Evolutionary conservation across 2,113 vertebrate genomes (phyloP).

Genomic region (Pitta sordida): DNA sequence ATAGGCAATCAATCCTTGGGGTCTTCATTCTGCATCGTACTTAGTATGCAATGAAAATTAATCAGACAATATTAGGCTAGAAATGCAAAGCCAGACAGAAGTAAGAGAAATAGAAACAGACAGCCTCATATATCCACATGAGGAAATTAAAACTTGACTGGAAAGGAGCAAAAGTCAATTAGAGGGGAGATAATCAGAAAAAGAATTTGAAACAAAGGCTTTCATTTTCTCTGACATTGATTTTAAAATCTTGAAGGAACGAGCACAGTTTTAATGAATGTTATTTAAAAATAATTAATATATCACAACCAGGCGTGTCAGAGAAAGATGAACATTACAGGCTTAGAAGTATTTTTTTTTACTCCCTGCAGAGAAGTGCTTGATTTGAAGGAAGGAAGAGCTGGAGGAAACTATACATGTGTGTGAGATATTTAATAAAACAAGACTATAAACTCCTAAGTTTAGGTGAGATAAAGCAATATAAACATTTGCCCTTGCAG

Average conservation of each 20-base stretch:
- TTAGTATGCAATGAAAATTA: background rate
- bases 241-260: constrained; percentile 24
- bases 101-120: background rate
- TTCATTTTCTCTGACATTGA: constrained; percentile 33
- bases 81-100: background rate
- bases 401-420: background rate
- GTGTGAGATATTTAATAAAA: background rate
- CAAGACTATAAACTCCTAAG: background rate
- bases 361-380: background rate
- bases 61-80: background rate
- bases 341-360: constrained; percentile 13
- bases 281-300: constrained; percentile 55
- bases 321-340: background rate
- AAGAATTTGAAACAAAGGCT: constrained; percentile 35
- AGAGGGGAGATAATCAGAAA: constrained; percentile 46
- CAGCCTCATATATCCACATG: background rate
- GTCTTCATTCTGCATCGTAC: background rate
- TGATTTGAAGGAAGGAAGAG: background rate
- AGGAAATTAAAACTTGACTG: constrained; percentile 53
- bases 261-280: constrained; percentile 39
- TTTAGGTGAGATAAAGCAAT: background rate
- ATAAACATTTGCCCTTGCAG: background rate
- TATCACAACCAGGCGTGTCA: background rate
- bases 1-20: background rate
- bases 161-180: constrained; percentile 53